phyloP scores from a whole-genome alignment of 2,113 vertebrate genomes.

The Paracyprichromis sp. region DNA sequence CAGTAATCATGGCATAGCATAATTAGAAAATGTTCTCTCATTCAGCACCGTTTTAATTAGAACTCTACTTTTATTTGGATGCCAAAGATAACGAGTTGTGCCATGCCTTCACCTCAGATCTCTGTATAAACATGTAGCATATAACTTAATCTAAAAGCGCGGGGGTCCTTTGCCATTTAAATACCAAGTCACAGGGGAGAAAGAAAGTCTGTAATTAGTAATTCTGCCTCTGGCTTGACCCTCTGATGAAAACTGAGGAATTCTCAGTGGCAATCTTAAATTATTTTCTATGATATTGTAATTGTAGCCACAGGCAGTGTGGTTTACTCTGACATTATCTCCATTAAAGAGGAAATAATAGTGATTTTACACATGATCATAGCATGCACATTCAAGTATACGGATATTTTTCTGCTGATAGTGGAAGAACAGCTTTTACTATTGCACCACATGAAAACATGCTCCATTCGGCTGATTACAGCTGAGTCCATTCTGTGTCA shows the following conservation, averaged over 20 bases:
- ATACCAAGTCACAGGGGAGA: conserved; percentile 19
- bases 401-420: not conserved
- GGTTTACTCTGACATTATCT: not conserved
- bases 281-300: conserved; percentile 20
- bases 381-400: not conserved
- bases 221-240: conserved; percentile 40
- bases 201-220: conserved; percentile 29
- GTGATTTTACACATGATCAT: not conserved
- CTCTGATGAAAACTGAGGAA: conserved; percentile 19
- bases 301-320: conserved; percentile 19
- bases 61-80: conserved; percentile 37
- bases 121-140: conserved; percentile 8
- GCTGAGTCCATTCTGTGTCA: not conserved
- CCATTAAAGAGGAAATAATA: not conserved
- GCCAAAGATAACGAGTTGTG: conserved; percentile 26
- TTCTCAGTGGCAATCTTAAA: conserved; percentile 1
- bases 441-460: not conserved
- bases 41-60: conserved; percentile 40
- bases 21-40: conserved; percentile 35
- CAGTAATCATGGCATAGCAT: conserved; percentile 30
- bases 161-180: conserved; percentile 18
- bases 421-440: not conserved
- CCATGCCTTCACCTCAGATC: conserved; percentile 22
- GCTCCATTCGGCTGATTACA: not conserved
- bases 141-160: not conserved